Conservation (phyloP, 2,888 invertebrate species). For the Sialis lutaria region DNA sequence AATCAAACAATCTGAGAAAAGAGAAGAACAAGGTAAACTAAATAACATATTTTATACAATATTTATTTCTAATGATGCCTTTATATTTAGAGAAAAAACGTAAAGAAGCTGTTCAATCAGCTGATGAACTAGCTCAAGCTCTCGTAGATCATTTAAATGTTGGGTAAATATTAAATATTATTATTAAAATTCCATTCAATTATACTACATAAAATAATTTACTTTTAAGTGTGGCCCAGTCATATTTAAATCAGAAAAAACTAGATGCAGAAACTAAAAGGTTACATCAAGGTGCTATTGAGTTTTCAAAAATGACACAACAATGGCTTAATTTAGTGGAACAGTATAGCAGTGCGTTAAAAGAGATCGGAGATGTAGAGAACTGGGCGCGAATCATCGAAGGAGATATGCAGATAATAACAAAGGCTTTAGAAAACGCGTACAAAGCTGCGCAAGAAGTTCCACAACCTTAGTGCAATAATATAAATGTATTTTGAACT, state of each 20-base stretch:
- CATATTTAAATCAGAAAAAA: slow-evolving; percentile 94
- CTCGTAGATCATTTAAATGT: slow-evolving; percentile 95
- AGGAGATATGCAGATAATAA: slow-evolving; percentile 83
- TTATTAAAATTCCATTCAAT: background rate
- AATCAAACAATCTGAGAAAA: slow-evolving; percentile 55
- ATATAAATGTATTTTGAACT: background rate
- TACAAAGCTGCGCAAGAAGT: slow-evolving; percentile 54
- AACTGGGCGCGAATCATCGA: slow-evolving; percentile 98
- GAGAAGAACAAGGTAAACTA: slow-evolving; percentile 59
- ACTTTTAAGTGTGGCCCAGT: slow-evolving; percentile 73
- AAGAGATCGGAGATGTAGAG: slow-evolving; percentile 97
- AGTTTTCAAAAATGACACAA: slow-evolving; percentile 90
- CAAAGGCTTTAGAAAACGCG: slow-evolving; percentile 82
- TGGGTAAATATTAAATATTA: slow-evolving; percentile 44
- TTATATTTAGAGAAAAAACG: slow-evolving; percentile 62
- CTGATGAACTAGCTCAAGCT: slow-evolving; percentile 81
- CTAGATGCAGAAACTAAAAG: slow-evolving; percentile 95
- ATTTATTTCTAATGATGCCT: slow-evolving; percentile 6
- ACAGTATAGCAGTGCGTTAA: slow-evolving; percentile 69
- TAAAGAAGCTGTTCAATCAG: slow-evolving; percentile 83
- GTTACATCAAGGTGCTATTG: slow-evolving; percentile 81
- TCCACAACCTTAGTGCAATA: slow-evolving; percentile 5
- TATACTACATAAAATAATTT: background rate
- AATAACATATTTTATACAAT: background rate
- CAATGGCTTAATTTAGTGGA: slow-evolving; percentile 92